Evolutionary conservation across 2,797 vertebrate species (phyloP), one percentile per base, ranked within the genome.

Genomic region (Pangasius sanitwongsei): DNA sequence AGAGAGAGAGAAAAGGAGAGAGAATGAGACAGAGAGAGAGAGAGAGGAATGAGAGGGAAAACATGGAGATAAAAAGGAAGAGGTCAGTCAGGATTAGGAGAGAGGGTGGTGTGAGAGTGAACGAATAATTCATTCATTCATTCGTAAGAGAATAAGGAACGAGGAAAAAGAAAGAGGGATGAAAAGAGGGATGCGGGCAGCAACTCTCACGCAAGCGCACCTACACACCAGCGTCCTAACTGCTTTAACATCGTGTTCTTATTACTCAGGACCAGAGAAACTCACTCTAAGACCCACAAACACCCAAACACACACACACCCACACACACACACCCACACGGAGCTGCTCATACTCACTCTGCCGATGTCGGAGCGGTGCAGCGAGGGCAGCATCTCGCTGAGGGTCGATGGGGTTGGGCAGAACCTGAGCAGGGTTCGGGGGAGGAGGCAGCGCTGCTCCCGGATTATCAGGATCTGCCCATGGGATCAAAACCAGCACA

Each of bases 291-390:
- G 28, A 6, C 13, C 3, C 55, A 12, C 20, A 12, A 1, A 0
- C 34, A 4, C 75, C 8, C 77, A 18, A 31, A 67, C 48, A 41
- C 9, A 1, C 28, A 48, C 25, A 67, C 23, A 57, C 50, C 31
- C 67, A 48, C 16, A 20, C 44, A 15, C 41, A 15, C 25, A 18
- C 15, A 65, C 67, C 16, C n/a, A 48, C 48, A 48, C 44, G 4
- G 0, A 70, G 63, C 83, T 18, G 12, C n/a, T 74, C 53, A 48
- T 81, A 96, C 98, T 98, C 96, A 99, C 98, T 99, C 95, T 99
- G 98, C 87, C 97, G 97, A 92, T 98, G 96, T 87, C 97, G 98
- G 81, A 97, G 96, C 89, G 96, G 93, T 89, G 97, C 96, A 2
- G 92, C 95, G 1, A 92, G 93, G 91, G 92, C 91, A 25, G 93